phyloP scores from a whole-genome alignment of 2,113 vertebrate genomes.

The Engystomops pustulosus region DNA sequence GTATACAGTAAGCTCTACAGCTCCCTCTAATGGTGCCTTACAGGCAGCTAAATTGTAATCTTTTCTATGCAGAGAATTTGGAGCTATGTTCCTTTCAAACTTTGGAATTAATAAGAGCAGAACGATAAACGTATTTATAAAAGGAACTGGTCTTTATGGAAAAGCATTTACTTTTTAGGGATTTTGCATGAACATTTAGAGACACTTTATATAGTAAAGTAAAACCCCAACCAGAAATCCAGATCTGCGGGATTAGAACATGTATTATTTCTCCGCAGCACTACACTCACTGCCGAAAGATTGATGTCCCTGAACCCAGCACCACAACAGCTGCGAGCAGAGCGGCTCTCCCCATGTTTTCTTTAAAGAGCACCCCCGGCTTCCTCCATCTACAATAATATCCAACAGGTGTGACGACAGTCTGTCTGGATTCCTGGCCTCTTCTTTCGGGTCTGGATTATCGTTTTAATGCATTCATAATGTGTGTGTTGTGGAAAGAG shows the following conservation, averaged over 20 bases:
- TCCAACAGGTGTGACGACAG: constrained; percentile 34
- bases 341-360: constrained; percentile 21
- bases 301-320: constrained; percentile 37
- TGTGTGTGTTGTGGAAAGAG: background rate
- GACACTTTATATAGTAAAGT: constrained; percentile 6
- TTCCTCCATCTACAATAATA: constrained; percentile 40
- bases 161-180: background rate
- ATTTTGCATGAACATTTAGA: background rate
- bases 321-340: constrained; percentile 29
- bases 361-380: constrained; percentile 23
- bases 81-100: background rate
- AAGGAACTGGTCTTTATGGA: background rate
- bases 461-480: background rate
- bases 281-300: constrained; percentile 19
- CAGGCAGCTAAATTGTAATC: too few species aligned
- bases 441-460: background rate
- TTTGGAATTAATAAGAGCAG: too few species aligned
- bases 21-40: background rate
- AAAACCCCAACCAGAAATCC: background rate
- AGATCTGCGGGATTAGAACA: background rate
- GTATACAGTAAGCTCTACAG: background rate
- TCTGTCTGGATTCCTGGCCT: constrained; percentile 8
- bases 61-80: background rate
- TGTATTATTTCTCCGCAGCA: background rate
- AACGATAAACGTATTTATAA: background rate